These are phyloP conservation scores for Lordiphosa stackelbergi DNA, from an alignment of 1,140 invertebrate species.

Conservation along the genomic window DNA sequence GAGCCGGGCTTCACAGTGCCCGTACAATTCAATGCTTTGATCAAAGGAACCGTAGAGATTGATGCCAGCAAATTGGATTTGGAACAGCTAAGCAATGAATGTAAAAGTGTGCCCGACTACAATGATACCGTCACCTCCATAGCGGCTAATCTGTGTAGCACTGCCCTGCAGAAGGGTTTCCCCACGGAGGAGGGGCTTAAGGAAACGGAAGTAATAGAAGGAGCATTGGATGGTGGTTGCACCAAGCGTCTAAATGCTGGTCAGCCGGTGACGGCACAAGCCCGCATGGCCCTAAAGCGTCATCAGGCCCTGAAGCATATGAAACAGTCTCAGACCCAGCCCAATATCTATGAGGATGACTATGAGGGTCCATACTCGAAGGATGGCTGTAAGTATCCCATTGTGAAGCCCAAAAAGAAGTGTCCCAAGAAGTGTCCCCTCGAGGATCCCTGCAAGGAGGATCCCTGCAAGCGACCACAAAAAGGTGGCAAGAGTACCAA, in stretches of 20 bases:
- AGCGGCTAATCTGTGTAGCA: conserved; percentile 64
- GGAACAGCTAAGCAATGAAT: conserved; percentile 19
- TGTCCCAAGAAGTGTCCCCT: conserved; percentile 51
- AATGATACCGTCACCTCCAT: conserved; percentile 60
- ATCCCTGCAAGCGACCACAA: conserved; percentile 34
- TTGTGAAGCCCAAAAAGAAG: conserved; percentile 52
- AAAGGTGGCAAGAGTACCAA: conserved; percentile 7
- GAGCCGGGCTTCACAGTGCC: conserved; percentile 16
- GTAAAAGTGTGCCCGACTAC: conserved; percentile 26
- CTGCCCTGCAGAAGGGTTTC: conserved; percentile 54
- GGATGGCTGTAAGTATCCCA: conserved; percentile 54
- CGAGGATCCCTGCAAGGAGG: conserved; percentile 56
- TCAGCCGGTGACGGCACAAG: not conserved
- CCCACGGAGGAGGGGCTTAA: not conserved
- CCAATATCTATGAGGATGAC: not conserved
- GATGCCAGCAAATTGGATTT: conserved; percentile 43
- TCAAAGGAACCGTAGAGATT: conserved; percentile 51
- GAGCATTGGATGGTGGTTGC: not conserved
- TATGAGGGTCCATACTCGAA: conserved; percentile 12
- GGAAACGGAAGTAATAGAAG: not conserved
- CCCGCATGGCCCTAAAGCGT: conserved; percentile 17
- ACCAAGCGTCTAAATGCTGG: not conserved
- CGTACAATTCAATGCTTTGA: conserved; percentile 55
- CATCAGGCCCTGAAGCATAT: conserved; percentile 20
- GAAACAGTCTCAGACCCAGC: not conserved